phyloP scores from a whole-genome alignment of 2,113 vertebrate species.

The Sinocyclocheilus rhinocerous region DNA sequence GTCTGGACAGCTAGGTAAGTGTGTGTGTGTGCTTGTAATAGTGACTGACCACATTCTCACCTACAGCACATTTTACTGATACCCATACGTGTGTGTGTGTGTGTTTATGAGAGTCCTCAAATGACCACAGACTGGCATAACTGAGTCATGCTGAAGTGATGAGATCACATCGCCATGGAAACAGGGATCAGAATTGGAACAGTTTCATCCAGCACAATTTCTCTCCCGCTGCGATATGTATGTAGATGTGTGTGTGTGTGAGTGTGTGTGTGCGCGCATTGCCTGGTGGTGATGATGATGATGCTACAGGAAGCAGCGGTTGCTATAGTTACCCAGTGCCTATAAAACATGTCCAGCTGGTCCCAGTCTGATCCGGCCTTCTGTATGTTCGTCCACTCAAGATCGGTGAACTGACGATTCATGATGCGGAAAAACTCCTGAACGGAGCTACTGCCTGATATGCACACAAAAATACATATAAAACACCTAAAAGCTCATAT shows the following conservation, averaged over 20 bases:
- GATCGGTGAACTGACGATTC: constrained; percentile 92
- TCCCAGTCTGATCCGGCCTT: constrained; percentile 82
- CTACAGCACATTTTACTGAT: neutral
- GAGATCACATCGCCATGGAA: constrained; percentile 54
- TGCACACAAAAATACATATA: constrained; percentile 1
- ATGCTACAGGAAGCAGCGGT: constrained; percentile 57
- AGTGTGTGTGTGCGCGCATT: neutral
- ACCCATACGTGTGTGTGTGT: neutral
- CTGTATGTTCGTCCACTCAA: constrained; percentile 88
- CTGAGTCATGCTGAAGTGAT: constrained; percentile 54
- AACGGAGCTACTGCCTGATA: constrained; percentile 86
- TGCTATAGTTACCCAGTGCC: constrained; percentile 90
- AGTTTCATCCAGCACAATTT: constrained; percentile 43
- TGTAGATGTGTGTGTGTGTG: neutral
- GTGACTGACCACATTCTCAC: constrained; percentile 4
- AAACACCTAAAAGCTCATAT: neutral
- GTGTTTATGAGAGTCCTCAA: neutral
- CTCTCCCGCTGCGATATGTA: constrained; percentile 5
- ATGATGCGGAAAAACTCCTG: constrained; percentile 94
- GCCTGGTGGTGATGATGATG: constrained; percentile 25
- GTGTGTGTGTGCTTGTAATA: neutral
- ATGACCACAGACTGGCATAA: constrained; percentile 45
- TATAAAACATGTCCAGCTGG: constrained; percentile 90
- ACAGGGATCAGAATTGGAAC: constrained; percentile 54
- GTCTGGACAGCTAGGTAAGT: neutral